These are phyloP conservation scores for Sarotherodon lohbergeri DNA, from an alignment of 2,113 vertebrate species.

Conservation along the genomic window DNA sequence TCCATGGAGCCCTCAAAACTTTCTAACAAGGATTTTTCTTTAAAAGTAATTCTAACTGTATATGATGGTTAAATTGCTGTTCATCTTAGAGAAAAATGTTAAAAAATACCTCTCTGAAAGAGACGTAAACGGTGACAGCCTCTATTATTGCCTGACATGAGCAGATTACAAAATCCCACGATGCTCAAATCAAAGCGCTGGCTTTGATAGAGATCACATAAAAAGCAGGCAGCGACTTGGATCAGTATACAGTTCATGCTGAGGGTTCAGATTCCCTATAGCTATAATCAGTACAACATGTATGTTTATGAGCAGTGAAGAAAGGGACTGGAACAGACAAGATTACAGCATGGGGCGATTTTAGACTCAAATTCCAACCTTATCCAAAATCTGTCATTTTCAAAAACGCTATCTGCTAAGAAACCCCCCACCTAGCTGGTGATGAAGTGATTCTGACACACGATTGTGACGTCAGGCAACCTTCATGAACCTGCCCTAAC, in stretches of 20 bases:
- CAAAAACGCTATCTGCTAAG: slow-evolving; percentile 8
- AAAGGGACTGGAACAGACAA: slow-evolving; percentile 16
- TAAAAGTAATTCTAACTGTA: background rate
- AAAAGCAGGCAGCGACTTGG: slow-evolving; percentile 19
- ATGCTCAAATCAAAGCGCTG: slow-evolving; percentile 50
- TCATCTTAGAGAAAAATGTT: slow-evolving; percentile 1
- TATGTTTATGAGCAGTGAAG: slow-evolving; percentile 4
- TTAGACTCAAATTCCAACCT: slow-evolving; percentile 18
- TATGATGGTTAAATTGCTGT: background rate
- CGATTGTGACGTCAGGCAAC: background rate
- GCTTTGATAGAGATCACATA: slow-evolving; percentile 49
- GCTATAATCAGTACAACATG: slow-evolving; percentile 26
- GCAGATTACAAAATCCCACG: slow-evolving; percentile 32
- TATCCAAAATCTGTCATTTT: slow-evolving; percentile 50
- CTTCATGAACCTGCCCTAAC: background rate
- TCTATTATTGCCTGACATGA: slow-evolving; percentile 32
- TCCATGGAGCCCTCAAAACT: background rate
- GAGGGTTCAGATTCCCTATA: slow-evolving; percentile 33
- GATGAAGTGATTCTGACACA: background rate
- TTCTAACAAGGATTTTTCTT: background rate
- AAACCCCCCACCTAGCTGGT: background rate
- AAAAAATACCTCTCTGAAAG: slow-evolving; percentile 3
- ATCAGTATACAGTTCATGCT: slow-evolving; percentile 1
- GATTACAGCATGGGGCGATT: slow-evolving; percentile 32
- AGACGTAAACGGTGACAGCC: slow-evolving; percentile 27